Percentiles rank a stretch among this genome's conserved stretches.
These are phyloP conservation scores for Spatulosminthurus flaviceps DNA, from an alignment of 2,888 invertebrate genomes.

Conservation along the genomic window DNA sequence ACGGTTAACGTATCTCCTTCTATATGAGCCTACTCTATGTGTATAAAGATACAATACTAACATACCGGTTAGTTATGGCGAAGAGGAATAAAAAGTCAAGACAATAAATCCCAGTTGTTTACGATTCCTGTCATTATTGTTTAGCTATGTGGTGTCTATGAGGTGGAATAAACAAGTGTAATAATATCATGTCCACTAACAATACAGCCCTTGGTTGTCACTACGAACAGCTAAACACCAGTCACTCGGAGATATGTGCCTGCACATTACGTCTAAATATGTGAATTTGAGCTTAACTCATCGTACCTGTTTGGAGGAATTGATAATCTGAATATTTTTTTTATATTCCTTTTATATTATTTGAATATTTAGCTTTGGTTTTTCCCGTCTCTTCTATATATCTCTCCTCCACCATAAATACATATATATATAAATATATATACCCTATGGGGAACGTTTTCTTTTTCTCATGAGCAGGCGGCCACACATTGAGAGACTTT, in stretches of 20 bases:
- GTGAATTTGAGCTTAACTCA: not conserved
- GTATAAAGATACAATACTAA: not conserved
- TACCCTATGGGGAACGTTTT: not conserved
- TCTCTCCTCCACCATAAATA: too few relatives aligned
- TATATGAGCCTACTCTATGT: not conserved
- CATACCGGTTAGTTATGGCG: not conserved
- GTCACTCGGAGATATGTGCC: not conserved
- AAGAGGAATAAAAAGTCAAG: conserved; percentile 2
- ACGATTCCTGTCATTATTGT: conserved; percentile 21
- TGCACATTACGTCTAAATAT: not conserved
- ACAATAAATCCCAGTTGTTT: conserved; percentile 36
- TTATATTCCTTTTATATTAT: not conserved
- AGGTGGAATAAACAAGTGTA: conserved; percentile 33
- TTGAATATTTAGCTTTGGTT: conserved; percentile 13
- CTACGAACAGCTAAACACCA: not conserved
- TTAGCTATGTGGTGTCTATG: conserved; percentile 24
- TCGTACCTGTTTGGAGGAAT: not conserved
- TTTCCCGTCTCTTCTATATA: not conserved
- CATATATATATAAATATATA: too few relatives aligned
- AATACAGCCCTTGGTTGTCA: not conserved
- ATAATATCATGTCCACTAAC: conserved; percentile 34
- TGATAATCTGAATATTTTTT: conserved; percentile 5
- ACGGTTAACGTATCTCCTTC: too few relatives aligned
- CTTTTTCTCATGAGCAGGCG: conserved; percentile 5
- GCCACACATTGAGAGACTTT: conserved; percentile 45